phyloP scores from a whole-genome alignment of 2,888 invertebrate genomes.

The Acronicta psi region DNA sequence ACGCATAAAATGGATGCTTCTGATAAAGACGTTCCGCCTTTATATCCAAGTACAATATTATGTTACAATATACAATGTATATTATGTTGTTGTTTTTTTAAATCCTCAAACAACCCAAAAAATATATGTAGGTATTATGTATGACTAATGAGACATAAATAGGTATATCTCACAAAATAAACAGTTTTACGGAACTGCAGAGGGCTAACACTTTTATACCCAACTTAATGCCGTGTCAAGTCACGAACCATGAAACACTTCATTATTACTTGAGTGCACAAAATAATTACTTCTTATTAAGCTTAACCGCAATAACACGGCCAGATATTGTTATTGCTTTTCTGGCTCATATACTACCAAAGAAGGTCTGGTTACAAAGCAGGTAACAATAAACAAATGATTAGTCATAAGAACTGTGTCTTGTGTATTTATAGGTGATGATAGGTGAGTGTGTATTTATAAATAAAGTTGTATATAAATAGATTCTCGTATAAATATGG shows the following conservation, averaged over 20 bases:
- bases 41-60: too few species aligned
- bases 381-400: slow-evolving; percentile 22
- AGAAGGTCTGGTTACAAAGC: slow-evolving; percentile 42
- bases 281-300: slow-evolving; percentile 48
- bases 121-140: too few species aligned
- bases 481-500: too few species aligned
- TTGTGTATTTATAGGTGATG: slow-evolving; percentile 26
- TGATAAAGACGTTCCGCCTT: too few species aligned
- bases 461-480: slow-evolving; percentile 5
- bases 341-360: slow-evolving; percentile 32
- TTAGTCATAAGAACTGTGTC: slow-evolving; percentile 24
- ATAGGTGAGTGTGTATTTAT: slow-evolving; percentile 28
- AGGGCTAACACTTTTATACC: slow-evolving; percentile 17
- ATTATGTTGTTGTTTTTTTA: too few species aligned
- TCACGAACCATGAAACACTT: slow-evolving; percentile 38
- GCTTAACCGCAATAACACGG: slow-evolving; percentile 30
- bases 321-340: slow-evolving; percentile 43
- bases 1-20: too few species aligned
- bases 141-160: background rate
- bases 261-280: slow-evolving; percentile 23
- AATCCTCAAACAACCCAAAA: too few species aligned
- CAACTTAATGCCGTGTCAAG: slow-evolving; percentile 27
- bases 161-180: background rate
- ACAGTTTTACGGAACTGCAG: background rate
- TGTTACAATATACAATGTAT: too few species aligned